Conservation (phyloP, 2,888 invertebrate genomes). For the Euproctis similis region DNA sequence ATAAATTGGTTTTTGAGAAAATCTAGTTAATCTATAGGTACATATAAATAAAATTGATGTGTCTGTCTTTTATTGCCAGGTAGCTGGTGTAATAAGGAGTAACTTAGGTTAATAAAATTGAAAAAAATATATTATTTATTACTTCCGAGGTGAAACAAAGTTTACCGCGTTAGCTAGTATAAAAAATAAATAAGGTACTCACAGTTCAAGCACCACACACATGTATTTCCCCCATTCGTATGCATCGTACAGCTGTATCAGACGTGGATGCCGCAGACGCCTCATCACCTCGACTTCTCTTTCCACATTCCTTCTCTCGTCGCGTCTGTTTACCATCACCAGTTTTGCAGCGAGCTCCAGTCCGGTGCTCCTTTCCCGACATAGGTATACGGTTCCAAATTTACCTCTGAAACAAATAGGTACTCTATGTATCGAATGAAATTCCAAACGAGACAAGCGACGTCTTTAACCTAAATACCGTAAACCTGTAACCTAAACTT, state of each 20-base stretch:
- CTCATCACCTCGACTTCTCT: slow-evolving; percentile 98
- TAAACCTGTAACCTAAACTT: no score
- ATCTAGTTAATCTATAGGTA: no score
- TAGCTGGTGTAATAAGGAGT: no score
- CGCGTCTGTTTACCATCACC: slow-evolving; percentile 88
- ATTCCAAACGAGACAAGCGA: no score
- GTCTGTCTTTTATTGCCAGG: slow-evolving; percentile 7
- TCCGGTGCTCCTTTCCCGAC: slow-evolving; percentile 88
- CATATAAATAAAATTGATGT: no score
- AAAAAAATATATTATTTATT: no score
- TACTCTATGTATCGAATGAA: no score
- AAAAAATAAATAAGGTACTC: slow-evolving; percentile 76
- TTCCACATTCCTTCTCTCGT: slow-evolving; percentile 93
- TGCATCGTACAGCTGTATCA: slow-evolving; percentile 98
- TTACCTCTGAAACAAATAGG: slow-evolving; percentile 87
- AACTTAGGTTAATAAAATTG: no score
- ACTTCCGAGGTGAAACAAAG: no score
- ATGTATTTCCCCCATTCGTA: slow-evolving; percentile 95
- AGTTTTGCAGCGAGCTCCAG: slow-evolving; percentile 94
- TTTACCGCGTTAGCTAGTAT: no score
- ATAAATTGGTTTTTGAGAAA: no score
- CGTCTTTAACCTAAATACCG: no score
- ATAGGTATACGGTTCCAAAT: slow-evolving; percentile 97
- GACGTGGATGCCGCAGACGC: slow-evolving; percentile 92
- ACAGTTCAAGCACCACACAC: slow-evolving; percentile 98